Evolutionary conservation across 2,888 invertebrate genomes (phyloP).

Genomic region (Meteorus cinctellus): DNA sequence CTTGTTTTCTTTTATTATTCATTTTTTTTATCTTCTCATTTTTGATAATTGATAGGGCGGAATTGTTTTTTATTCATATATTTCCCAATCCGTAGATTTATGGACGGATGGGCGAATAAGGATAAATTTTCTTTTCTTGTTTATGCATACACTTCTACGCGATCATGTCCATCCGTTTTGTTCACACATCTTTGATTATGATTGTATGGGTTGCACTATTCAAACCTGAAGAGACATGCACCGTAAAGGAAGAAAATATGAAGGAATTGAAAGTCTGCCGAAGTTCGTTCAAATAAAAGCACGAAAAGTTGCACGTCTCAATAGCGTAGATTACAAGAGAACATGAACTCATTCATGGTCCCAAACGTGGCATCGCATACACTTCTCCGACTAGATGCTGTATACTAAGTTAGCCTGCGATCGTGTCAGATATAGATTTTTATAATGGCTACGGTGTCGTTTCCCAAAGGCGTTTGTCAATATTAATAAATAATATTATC

Average conservation of each 20-base stretch:
- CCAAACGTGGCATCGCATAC: slow-evolving; percentile 44
- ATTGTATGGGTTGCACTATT: slow-evolving; percentile 25
- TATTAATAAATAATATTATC: slow-evolving; percentile 56
- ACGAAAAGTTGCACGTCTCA: slow-evolving; percentile 43
- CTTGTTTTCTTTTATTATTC: slow-evolving; percentile 27
- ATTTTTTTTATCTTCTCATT: slow-evolving; percentile 39
- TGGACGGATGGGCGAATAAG: slow-evolving; percentile 43
- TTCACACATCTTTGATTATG: slow-evolving; percentile 21
- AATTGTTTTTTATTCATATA: slow-evolving; percentile 40
- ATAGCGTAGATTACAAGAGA: slow-evolving; percentile 39
- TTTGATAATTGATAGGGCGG: slow-evolving; percentile 51
- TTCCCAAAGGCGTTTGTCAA: slow-evolving; percentile 48
- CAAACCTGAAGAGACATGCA: slow-evolving; percentile 26
- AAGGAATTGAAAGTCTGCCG: background rate
- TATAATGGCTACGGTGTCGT: slow-evolving; percentile 34
- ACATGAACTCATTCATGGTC: slow-evolving; percentile 52
- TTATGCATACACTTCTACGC: background rate
- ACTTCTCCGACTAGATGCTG: slow-evolving; percentile 33
- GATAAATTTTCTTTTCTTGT: slow-evolving; percentile 39
- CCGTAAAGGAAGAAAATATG: too few species aligned
- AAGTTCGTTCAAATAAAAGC: slow-evolving; percentile 31
- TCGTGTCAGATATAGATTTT: slow-evolving; percentile 23
- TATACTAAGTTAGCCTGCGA: slow-evolving; percentile 39
- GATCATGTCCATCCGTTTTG: background rate
- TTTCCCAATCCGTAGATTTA: slow-evolving; percentile 32